A percentile compares a stretch with the other conserved stretches of the same genome.
These are phyloP conservation scores for Varanus komodoensis DNA, from an alignment of 2,113 vertebrate species.

Conservation along the genomic window DNA sequence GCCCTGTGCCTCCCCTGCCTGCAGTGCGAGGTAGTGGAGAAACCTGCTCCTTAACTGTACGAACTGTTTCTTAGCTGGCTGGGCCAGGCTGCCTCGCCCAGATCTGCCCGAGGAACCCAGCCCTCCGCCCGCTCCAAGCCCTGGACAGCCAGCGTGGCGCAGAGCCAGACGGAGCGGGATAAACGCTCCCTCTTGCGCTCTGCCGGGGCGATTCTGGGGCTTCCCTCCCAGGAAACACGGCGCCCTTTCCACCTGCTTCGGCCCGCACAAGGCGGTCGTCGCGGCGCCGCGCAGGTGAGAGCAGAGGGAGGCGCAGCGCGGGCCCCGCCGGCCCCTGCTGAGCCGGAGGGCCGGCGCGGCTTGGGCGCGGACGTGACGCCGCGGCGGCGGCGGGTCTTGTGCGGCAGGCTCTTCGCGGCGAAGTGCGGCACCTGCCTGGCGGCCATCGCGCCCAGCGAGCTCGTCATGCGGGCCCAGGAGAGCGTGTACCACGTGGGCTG, in stretches of 20 bases:
- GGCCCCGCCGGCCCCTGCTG: not conserved
- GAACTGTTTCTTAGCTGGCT: not conserved
- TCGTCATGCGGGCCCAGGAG: conserved; percentile 93
- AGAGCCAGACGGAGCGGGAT: too few species aligned
- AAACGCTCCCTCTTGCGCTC: not conserved
- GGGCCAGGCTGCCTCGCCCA: not conserved
- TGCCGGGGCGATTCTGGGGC: too few species aligned
- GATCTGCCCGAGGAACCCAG: not conserved
- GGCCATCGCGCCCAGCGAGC: conserved; percentile 87
- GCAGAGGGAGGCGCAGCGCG: not conserved
- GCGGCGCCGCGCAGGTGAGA: not conserved
- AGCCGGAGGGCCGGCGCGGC: not conserved
- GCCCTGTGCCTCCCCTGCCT: not conserved
- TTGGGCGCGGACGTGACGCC: not conserved
- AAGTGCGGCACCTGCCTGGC: conserved; percentile 89
- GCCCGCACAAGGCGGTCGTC: not conserved
- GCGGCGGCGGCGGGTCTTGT: conserved; percentile 31
- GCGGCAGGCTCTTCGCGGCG: conserved; percentile 88
- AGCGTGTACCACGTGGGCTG: conserved; percentile 94
- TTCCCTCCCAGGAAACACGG: not conserved
- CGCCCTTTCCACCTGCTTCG: not conserved
- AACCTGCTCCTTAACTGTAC: too few species aligned
- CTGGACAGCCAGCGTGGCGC: not conserved
- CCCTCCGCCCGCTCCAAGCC: not conserved
- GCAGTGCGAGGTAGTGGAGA: not conserved